These are phyloP conservation scores for Petrosia ficiformis DNA, from an alignment of 37 sponge, comb jelly and placozoan genomes.

Conservation along the genomic window DNA sequence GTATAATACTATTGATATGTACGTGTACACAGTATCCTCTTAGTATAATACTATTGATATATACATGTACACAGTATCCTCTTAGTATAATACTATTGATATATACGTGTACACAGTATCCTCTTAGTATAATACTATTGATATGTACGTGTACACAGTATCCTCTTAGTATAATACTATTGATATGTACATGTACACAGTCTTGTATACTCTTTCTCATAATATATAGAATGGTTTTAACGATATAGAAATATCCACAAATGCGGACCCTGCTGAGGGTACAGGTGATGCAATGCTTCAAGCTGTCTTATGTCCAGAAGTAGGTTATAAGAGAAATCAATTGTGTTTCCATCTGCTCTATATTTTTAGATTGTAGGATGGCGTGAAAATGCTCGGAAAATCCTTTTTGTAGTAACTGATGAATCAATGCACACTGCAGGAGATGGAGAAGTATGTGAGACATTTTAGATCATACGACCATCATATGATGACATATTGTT, in stretches of 20 bases:
- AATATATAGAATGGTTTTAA: conserved; percentile 37
- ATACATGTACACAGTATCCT: no score
- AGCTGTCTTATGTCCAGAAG: conserved; percentile 65
- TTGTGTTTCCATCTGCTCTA: background rate
- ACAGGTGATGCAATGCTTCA: conserved; percentile 90
- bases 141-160: no score
- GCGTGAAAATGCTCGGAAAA: conserved; percentile 74
- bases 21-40: no score
- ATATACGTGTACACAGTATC: no score
- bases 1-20: no score
- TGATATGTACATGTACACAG: background rate
- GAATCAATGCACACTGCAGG: conserved; percentile 86
- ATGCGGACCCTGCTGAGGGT: conserved; percentile 85
- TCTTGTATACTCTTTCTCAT: background rate
- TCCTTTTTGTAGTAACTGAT: conserved; percentile 83
- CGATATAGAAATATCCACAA: conserved; percentile 63
- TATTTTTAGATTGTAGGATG: conserved; percentile 87
- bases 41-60: no score
- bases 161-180: background rate
- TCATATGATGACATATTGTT: background rate
- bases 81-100: no score
- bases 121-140: no score
- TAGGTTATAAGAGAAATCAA: background rate
- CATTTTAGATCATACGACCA: background rate
- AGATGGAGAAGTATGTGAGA: conserved; percentile 79